Base-by-base conservation (phyloP, 2,888 invertebrate species). In the Dorcus hopei region DNA sequence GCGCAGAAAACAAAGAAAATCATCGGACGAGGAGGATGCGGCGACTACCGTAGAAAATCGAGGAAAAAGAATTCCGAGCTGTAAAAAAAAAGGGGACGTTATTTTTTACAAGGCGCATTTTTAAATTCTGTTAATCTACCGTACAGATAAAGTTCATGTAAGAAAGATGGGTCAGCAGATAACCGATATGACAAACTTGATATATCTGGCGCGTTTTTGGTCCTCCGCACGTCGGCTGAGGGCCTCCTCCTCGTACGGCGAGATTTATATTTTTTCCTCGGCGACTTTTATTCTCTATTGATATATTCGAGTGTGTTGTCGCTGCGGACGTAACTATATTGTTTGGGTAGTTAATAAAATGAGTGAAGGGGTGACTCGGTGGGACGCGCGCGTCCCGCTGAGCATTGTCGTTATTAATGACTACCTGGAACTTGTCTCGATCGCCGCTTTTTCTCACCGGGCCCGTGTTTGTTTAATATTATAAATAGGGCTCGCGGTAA, bases 341-440 rank as follows among this genome's bases (percentile, higher is more conserved):
- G 64, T 64, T 64, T 62, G 60, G 62, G 60, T 62, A 62, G 58
- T 64, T 64, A 62, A 62, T 64, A 61, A 57, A 60, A 60, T 62
- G 56, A 57, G 49, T 58, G 54, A 62, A 62, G 62, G 62, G 64
- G 64, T 65, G 62, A 65, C 65, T 61, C 63, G 63, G 65, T 65
- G 64, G 64, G 65, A 62, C 57, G 57, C 59, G 48, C 57, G 62
- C 57, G 60, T 52, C 68, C 66, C 58, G 65, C 66, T 59, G 64
- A 56, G 64, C 59, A 62, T 64, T 66, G 66, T 67, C 67, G 64
- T 68, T 68, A 68, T 68, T 68, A 68, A 68, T 68, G 68, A 67
- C 66, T 66, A 66, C 66, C 66, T 62, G 59, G 61, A 61, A 64
- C 64, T 61, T 62, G 64, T 63, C 60, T 61, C 45, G 49, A 45